Conservation (phyloP, 2,888 invertebrate genomes). For the Phymatocera aterrima region DNA sequence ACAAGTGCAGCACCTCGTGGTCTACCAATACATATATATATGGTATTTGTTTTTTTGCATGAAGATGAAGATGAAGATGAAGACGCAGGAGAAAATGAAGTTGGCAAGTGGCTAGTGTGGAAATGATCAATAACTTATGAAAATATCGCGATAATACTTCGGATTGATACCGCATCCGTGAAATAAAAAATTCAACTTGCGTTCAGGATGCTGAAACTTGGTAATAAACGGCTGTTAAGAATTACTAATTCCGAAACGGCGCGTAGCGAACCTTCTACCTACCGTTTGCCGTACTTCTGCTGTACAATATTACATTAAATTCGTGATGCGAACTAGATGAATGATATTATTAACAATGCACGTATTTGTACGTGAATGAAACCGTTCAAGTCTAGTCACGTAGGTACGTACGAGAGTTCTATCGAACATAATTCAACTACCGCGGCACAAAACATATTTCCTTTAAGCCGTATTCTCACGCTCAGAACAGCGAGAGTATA, state of each 20-base stretch:
- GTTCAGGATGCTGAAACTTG: too few species aligned
- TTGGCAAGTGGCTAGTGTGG: too few species aligned
- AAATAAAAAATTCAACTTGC: too few species aligned
- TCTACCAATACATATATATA: too few species aligned
- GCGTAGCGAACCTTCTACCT: not conserved
- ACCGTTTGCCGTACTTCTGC: not conserved
- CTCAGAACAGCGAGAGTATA: not conserved
- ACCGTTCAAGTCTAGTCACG: not conserved
- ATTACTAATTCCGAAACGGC: not conserved
- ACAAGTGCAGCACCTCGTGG: too few species aligned
- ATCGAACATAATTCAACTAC: not conserved
- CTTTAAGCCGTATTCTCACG: not conserved
- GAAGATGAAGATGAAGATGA: too few species aligned
- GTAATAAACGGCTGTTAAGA: not conserved
- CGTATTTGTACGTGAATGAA: not conserved
- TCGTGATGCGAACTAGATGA: not conserved
- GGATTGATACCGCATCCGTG: too few species aligned
- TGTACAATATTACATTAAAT: not conserved
- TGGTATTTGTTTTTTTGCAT: too few species aligned
- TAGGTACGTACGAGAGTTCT: slow-evolving; percentile 1
- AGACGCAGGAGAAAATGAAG: too few species aligned
- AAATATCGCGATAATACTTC: too few species aligned
- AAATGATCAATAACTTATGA: too few species aligned
- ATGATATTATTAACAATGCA: not conserved
- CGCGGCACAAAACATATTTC: not conserved